phyloP scores from a whole-genome alignment of 2,888 invertebrate genomes.

The Lydus trimaculatus region DNA sequence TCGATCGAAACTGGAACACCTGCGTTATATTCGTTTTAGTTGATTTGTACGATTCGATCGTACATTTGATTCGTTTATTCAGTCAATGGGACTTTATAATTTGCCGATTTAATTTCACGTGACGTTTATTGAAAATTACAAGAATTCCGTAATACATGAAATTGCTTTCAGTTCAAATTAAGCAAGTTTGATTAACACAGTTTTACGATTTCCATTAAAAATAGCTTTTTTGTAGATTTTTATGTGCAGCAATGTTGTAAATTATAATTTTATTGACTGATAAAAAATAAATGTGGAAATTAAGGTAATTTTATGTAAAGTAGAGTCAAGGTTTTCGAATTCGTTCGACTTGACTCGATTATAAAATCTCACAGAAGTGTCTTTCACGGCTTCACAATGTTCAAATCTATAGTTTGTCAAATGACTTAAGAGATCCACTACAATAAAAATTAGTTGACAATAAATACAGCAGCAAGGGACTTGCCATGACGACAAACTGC shows the following conservation, averaged over 20 bases:
- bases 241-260: not conserved
- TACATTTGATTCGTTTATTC: not conserved
- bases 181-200: slow-evolving; percentile 6
- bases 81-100: not conserved
- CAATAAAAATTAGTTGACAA: too few species aligned
- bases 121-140: not conserved
- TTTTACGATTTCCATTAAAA: not conserved
- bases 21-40: not conserved
- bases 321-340: not conserved
- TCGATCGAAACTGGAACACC: not conserved
- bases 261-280: not conserved
- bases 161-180: slow-evolving; percentile 12
- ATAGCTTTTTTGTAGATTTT: not conserved
- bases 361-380: too few species aligned
- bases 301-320: not conserved
- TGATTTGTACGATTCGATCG: not conserved
- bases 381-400: too few species aligned
- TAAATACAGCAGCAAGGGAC: too few species aligned
- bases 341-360: not conserved
- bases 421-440: too few species aligned
- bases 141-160: not conserved
- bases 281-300: not conserved
- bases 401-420: too few species aligned
- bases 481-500: too few species aligned
- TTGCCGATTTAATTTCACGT: not conserved